Conservation (phyloP, 1,140 invertebrate genomes). For the Hyles euphorbiae region DNA sequence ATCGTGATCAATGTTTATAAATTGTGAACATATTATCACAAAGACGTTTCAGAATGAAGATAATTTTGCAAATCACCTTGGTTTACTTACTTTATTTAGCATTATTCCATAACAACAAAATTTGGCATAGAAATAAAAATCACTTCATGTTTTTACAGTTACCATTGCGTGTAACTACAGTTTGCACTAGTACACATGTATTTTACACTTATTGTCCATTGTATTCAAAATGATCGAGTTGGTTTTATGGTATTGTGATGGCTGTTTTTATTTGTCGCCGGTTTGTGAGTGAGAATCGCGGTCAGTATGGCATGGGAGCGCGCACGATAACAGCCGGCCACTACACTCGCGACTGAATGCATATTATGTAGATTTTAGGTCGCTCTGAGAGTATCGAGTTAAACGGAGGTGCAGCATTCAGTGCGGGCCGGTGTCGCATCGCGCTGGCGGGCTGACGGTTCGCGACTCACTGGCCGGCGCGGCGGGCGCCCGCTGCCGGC, state of each 20-base stretch:
- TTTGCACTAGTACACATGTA: conserved; percentile 3
- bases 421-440: background rate
- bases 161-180: background rate
- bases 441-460: too few relatives aligned
- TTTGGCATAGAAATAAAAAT: background rate
- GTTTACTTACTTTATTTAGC: too few relatives aligned
- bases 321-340: conserved; percentile 15
- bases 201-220: conserved; percentile 16
- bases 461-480: too few relatives aligned
- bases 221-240: conserved; percentile 7
- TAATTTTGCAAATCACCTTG: conserved; percentile 17
- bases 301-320: conserved; percentile 12
- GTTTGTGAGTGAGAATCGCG: conserved; percentile 11
- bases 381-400: background rate
- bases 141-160: background rate
- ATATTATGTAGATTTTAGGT: conserved; percentile 2
- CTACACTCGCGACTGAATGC: conserved; percentile 18
- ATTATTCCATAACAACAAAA: too few relatives aligned
- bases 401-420: background rate
- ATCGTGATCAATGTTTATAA: too few relatives aligned
- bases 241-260: conserved; percentile 16
- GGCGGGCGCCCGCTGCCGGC: background rate
- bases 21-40: too few relatives aligned
- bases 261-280: conserved; percentile 10
- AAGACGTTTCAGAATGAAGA: too few relatives aligned